A percentile compares a stretch with the other conserved stretches of the same genome.
These are phyloP conservation scores for Zophobas atratus DNA, from an alignment of 1,140 invertebrate species.

Conservation along the genomic window DNA sequence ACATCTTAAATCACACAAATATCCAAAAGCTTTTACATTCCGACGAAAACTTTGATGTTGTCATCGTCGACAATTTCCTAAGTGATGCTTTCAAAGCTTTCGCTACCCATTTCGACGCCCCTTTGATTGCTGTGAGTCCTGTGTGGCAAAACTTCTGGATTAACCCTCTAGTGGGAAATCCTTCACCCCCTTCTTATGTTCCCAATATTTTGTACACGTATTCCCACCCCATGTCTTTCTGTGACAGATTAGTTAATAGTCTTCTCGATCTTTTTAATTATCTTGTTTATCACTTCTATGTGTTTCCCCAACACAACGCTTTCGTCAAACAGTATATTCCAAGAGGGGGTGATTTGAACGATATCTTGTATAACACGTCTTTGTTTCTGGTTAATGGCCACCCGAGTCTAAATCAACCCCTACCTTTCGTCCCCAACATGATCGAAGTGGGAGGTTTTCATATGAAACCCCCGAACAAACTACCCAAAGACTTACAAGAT, in stretches of 20 bases:
- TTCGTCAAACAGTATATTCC: constrained; percentile 67
- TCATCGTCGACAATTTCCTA: constrained; percentile 18
- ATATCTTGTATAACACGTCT: constrained; percentile 70
- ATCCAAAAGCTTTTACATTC: constrained; percentile 30
- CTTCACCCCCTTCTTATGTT: constrained; percentile 65
- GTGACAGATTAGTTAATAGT: constrained; percentile 67
- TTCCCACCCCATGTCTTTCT: constrained; percentile 68
- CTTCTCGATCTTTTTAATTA: constrained; percentile 51
- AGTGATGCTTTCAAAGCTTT: constrained; percentile 28
- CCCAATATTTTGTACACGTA: constrained; percentile 61
- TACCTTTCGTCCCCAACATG: constrained; percentile 72
- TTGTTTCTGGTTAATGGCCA: constrained; percentile 74
- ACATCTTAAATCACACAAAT: constrained; percentile 13
- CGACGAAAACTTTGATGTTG: constrained; percentile 33
- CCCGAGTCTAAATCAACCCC: constrained; percentile 70
- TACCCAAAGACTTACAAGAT: constrained; percentile 68
- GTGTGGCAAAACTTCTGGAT: constrained; percentile 58
- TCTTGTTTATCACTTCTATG: constrained; percentile 44
- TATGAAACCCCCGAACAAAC: constrained; percentile 63
- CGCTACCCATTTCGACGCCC: constrained; percentile 34
- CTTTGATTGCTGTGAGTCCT: constrained; percentile 10
- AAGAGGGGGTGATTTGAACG: constrained; percentile 69
- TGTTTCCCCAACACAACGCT: constrained; percentile 63
- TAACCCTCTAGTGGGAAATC: constrained; percentile 65
- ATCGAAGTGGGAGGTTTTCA: constrained; percentile 72